A percentile compares a stretch with the other conserved stretches of the same genome.
Conservation (phyloP, 2,797 vertebrate genomes). For the Ambastaia sidthimunki region DNA sequence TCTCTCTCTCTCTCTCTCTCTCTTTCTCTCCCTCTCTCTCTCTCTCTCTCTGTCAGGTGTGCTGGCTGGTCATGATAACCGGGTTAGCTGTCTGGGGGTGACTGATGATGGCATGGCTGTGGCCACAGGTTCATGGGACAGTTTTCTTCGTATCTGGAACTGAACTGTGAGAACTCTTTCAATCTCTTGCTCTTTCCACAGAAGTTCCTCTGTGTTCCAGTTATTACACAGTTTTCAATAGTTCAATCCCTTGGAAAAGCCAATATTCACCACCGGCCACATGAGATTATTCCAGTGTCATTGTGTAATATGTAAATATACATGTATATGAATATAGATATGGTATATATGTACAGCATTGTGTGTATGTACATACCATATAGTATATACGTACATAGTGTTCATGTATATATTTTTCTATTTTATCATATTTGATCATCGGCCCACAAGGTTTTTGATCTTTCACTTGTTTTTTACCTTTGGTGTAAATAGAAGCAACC, state of each 20-base stretch:
- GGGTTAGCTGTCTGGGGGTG: conserved; percentile 89
- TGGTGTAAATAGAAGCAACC: conserved; percentile 69
- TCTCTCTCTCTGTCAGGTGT: conserved; percentile 72
- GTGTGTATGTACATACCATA: conserved; percentile 80
- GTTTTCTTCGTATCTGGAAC: conserved; percentile 93
- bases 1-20: no score
- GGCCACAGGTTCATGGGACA: conserved; percentile 91
- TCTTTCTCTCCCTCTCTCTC: no score
- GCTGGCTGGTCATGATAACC: conserved; percentile 88
- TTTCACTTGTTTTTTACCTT: conserved; percentile 71
- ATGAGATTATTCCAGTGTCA: conserved; percentile 78
- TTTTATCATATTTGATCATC: conserved; percentile 75
- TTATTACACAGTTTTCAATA: conserved; percentile 81
- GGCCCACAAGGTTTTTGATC: conserved; percentile 68
- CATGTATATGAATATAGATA: conserved; percentile 70
- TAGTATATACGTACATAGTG: conserved; percentile 79
- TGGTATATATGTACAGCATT: conserved; percentile 81
- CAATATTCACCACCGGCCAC: conserved; percentile 42
- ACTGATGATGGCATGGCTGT: conserved; percentile 89
- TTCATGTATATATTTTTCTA: conserved; percentile 82
- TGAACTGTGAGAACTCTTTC: conserved; percentile 81
- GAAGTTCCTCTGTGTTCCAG: conserved; percentile 78
- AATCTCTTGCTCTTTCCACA: conserved; percentile 82
- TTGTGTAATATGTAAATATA: conserved; percentile 69
- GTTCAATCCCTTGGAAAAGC: conserved; percentile 74